phyloP scores from a whole-genome alignment of 2,888 invertebrate genomes.

The Coecobrya sp. region DNA sequence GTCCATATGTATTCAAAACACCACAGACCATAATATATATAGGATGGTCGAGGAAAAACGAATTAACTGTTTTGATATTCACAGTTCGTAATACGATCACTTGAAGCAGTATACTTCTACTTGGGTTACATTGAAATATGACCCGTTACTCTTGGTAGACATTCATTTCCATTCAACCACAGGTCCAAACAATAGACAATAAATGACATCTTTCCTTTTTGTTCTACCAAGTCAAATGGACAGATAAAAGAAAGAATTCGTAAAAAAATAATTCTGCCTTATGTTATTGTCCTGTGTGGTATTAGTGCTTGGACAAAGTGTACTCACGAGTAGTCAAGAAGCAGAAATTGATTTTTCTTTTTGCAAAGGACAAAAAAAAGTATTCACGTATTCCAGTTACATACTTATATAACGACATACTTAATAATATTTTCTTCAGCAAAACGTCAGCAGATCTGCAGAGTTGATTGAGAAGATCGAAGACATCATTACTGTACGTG shows the following conservation, averaged over 20 bases:
- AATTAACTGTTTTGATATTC: background rate
- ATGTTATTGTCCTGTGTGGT: background rate
- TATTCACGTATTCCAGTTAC: constrained; percentile 10
- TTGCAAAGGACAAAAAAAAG: background rate
- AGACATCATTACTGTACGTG: constrained; percentile 36
- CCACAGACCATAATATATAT: background rate
- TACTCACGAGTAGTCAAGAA: background rate
- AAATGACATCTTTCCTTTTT: constrained; percentile 15
- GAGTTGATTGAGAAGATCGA: constrained; percentile 20
- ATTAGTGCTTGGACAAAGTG: background rate
- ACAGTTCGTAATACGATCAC: background rate
- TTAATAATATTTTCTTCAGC: constrained; percentile 1
- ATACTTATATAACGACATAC: background rate
- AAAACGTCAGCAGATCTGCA: constrained; percentile 3
- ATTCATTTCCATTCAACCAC: background rate
- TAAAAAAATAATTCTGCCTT: background rate
- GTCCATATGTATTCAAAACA: too few species aligned
- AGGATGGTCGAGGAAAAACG: background rate
- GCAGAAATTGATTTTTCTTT: constrained; percentile 34
- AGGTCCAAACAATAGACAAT: background rate
- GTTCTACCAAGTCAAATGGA: background rate
- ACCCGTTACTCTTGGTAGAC: background rate
- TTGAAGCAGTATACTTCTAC: background rate
- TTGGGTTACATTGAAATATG: constrained; percentile 13
- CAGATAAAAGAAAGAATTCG: background rate